Evolutionary conservation across 1,140 invertebrate species (phyloP), one percentile per base, ranked within the genome.

Genomic region (Spodoptera frugiperda): DNA sequence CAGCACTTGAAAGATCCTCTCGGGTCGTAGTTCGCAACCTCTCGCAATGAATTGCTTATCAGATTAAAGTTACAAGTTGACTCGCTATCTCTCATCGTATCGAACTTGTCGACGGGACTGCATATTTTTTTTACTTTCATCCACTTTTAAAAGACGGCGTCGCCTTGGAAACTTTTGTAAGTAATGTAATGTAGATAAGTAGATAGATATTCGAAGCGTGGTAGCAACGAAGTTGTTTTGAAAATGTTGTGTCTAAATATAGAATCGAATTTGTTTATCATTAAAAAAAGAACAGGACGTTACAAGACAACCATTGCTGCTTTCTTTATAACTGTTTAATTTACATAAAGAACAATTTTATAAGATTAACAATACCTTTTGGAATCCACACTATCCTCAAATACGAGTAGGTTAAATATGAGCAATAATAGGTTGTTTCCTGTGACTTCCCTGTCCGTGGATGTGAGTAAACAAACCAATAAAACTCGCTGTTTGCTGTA

Each of bases 1-100:
- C 0, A 19, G 10, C 67, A 12, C 15, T 53, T 10, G 9, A 9
- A 25, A 21, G 21, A n/a, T 25, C 19, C 11, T 54, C 53, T 59
- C 54, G 46, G 75, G 67, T 75, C n/a, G 30, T 19, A 63, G 33
- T 19, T 54, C 44, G 15, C 67, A 67, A 30, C 48, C 21, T 67
- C 46, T 5, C 14, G 9, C 67, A 33, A 70, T 70, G 67, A 54
- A 70, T 70, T 70, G 49, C 48, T 33, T 70, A 70, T 70, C 67
- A 39, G 67, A 70, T 70, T 70, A 70, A 70, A 70, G 19, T 70
- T 54, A 39, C 67, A 39, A 70, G 67, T 70, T 70, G 14, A 15
- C n/a, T 53, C 17, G 17, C 49, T 54, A 63, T 70, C 14, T 70
- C 54, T 33, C 67, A 49, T 25, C 61, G 61, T 65, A 65, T 65